A percentile compares a stretch with the other conserved stretches of the same genome.
phyloP scores from a whole-genome alignment of 1,140 invertebrate genomes.

The Zophobas atratus region DNA sequence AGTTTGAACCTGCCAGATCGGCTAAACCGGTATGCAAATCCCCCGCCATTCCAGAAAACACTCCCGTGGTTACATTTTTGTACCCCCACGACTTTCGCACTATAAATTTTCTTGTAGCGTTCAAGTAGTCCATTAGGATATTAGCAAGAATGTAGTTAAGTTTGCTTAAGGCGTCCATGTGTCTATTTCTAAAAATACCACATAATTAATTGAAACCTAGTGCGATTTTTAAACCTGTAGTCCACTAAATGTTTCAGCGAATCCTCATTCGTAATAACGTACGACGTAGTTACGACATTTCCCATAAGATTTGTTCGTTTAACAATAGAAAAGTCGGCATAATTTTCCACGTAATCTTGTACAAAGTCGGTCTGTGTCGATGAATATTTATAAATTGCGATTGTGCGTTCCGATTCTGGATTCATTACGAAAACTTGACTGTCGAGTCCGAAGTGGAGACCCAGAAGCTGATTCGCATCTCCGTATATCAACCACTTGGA shows the following conservation, averaged over 20 bases:
- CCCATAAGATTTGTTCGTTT: constrained; percentile 31
- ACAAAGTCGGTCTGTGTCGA: neutral
- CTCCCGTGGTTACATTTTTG: constrained; percentile 52
- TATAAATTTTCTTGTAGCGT: constrained; percentile 68
- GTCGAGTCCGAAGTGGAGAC: constrained; percentile 1
- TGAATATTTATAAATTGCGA: constrained; percentile 29
- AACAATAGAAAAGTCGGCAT: neutral
- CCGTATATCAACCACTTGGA: too few species aligned
- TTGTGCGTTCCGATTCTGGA: neutral
- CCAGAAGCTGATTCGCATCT: too few species aligned
- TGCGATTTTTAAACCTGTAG: constrained; percentile 65
- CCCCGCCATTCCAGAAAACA: constrained; percentile 76
- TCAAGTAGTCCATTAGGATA: constrained; percentile 71
- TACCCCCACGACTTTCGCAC: constrained; percentile 70
- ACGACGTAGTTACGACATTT: constrained; percentile 59
- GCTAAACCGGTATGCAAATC: constrained; percentile 71
- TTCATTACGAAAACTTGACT: constrained; percentile 23
- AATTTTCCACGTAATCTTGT: neutral
- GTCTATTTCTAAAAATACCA: constrained; percentile 67
- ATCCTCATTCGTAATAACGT: constrained; percentile 71
- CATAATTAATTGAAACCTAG: too few species aligned
- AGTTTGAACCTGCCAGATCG: constrained; percentile 70
- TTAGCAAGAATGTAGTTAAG: constrained; percentile 72
- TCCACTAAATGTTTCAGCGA: constrained; percentile 73
- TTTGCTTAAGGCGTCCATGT: constrained; percentile 74